These are phyloP conservation scores for Agrochola macilenta DNA, from an alignment of 2,888 invertebrate species.

Conservation along the genomic window DNA sequence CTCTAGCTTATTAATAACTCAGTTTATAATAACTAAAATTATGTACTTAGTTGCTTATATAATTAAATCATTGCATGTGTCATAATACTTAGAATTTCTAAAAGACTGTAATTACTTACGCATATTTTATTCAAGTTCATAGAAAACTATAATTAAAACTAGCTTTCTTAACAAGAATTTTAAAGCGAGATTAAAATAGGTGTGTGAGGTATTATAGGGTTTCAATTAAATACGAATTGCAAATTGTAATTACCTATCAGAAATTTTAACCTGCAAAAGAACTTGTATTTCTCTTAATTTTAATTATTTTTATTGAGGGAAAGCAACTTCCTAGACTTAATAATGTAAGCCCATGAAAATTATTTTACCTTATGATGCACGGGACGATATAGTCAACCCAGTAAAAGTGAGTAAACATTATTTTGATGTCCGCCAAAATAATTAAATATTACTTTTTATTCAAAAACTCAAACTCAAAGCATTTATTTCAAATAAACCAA, in stretches of 20 bases:
- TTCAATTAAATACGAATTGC: not conserved
- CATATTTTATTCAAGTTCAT: slow-evolving; percentile 12
- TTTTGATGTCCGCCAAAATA: not conserved
- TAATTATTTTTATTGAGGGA: too few species aligned
- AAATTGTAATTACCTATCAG: not conserved
- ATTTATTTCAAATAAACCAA: too few species aligned
- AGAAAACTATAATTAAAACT: not conserved
- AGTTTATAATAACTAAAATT: slow-evolving; percentile 14
- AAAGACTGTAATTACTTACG: not conserved
- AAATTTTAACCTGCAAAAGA: not conserved
- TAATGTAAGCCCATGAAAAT: not conserved
- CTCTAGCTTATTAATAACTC: slow-evolving; percentile 33
- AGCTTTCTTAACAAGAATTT: not conserved
- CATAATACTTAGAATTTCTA: slow-evolving; percentile 18
- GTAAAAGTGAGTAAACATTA: too few species aligned
- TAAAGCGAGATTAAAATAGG: not conserved
- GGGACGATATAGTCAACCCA: too few species aligned
- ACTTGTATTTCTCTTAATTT: not conserved
- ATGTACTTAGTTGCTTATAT: slow-evolving; percentile 7
- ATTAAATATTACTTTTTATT: not conserved
- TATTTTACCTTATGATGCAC: not conserved
- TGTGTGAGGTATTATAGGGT: not conserved
- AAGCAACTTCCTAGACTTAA: not conserved
- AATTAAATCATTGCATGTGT: slow-evolving; percentile 39
- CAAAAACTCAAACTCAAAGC: too few species aligned